These are phyloP conservation scores for Laothoe populi DNA, from an alignment of 2,888 invertebrate genomes.

Conservation along the genomic window DNA sequence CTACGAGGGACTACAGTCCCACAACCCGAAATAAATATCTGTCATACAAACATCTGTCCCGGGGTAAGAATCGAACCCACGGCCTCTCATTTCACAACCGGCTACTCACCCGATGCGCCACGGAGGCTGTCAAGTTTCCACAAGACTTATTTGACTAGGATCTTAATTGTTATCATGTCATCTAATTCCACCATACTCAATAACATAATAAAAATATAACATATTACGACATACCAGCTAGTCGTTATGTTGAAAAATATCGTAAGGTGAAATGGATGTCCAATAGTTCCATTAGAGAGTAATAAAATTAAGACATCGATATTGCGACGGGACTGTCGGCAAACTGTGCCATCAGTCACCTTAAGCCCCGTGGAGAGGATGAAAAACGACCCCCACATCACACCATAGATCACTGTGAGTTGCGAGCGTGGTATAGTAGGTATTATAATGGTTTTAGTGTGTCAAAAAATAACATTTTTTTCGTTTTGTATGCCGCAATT, in stretches of 20 bases:
- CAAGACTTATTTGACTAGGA: too few species aligned
- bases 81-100: too few species aligned
- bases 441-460: not conserved
- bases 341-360: slow-evolving; percentile 10
- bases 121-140: too few species aligned
- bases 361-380: slow-evolving; percentile 2
- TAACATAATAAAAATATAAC: not conserved
- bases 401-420: not conserved
- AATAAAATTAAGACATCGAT: slow-evolving; percentile 15
- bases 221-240: not conserved
- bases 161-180: too few species aligned
- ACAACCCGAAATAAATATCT: too few species aligned
- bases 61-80: too few species aligned
- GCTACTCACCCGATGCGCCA: too few species aligned
- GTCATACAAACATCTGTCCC: too few species aligned
- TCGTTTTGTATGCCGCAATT: too few species aligned
- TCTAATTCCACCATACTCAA: not conserved
- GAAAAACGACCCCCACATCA: not conserved
- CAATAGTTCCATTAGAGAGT: slow-evolving; percentile 12
- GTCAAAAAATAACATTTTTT: not conserved
- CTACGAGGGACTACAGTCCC: too few species aligned
- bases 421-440: not conserved
- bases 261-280: not conserved
- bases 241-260: not conserved
- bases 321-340: not conserved